A percentile compares a stretch with the other conserved stretches of the same genome.
phyloP scores from a whole-genome alignment of 2,113 vertebrate genomes.

The Grammomys surdaster region DNA sequence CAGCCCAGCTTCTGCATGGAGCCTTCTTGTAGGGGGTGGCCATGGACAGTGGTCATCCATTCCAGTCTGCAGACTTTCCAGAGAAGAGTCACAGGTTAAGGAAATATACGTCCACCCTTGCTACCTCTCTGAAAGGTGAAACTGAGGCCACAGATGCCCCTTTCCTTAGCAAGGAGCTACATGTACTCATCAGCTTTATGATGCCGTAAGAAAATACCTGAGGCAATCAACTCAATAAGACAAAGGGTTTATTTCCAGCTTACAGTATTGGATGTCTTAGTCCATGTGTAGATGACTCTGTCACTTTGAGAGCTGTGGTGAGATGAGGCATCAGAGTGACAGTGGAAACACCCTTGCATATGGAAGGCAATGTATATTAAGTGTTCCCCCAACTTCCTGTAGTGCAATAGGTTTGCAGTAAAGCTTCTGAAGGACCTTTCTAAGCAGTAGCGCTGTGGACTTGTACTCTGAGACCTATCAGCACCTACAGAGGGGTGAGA shows the following conservation, averaged over 20 bases:
- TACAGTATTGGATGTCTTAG: background rate
- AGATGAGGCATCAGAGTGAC: background rate
- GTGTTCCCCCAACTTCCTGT: background rate
- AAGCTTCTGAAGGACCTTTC: background rate
- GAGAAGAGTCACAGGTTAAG: background rate
- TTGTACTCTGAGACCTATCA: background rate
- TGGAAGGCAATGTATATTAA: background rate
- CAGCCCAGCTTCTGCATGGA: background rate
- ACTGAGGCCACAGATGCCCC: too few species aligned
- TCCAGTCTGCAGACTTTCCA: background rate
- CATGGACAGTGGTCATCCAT: too few species aligned
- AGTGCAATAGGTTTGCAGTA: background rate
- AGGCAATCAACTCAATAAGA: background rate
- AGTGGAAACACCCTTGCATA: too few species aligned
- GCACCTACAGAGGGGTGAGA: background rate
- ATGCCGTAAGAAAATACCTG: background rate
- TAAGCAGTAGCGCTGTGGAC: background rate
- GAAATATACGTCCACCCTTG: background rate
- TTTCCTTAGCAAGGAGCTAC: background rate
- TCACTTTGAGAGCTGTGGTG: background rate
- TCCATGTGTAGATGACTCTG: background rate
- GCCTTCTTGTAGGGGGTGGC: background rate
- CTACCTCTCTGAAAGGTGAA: background rate
- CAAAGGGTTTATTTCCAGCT: background rate
- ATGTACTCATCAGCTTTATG: background rate